Evolutionary conservation across 2,113 vertebrate genomes (phyloP).

Genomic region (Pipra filicauda): DNA sequence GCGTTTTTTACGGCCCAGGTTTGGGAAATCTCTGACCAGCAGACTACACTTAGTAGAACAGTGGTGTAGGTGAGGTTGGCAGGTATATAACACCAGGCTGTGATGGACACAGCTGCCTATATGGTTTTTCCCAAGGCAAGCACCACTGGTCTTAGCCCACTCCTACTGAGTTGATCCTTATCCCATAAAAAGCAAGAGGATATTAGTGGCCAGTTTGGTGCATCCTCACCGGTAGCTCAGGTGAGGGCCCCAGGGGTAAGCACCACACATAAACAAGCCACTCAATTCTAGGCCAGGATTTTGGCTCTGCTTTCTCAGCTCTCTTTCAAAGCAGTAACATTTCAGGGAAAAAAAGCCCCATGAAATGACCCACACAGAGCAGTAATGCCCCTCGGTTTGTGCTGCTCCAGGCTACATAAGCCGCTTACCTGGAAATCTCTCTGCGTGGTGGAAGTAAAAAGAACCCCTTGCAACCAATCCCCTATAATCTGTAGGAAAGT

Average conservation of each 20-base stretch:
- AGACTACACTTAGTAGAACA: accelerated
- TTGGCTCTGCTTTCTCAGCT: not conserved
- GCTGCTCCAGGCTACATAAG: not conserved
- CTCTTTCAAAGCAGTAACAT: not conserved
- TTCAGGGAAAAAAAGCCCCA: not conserved
- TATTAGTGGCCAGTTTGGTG: not conserved
- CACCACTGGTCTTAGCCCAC: not conserved
- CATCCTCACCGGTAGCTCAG: not conserved
- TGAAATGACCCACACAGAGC: not conserved
- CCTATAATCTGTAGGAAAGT: not conserved
- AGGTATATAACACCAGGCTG: not conserved
- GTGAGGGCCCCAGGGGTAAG: not conserved
- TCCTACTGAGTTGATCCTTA: not conserved
- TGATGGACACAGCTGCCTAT: not conserved
- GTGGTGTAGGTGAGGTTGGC: not conserved
- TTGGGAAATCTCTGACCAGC: not conserved
- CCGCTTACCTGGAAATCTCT: not conserved
- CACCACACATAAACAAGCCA: too few species aligned
- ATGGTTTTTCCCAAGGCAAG: not conserved
- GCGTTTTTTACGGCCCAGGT: not conserved
- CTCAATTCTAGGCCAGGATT: not conserved
- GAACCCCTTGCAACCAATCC: not conserved
- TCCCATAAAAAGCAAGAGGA: not conserved
- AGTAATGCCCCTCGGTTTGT: not conserved
- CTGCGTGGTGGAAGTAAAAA: not conserved